Base-by-base conservation (phyloP, 1,140 invertebrate species). In the Drosophila biarmipes region DNA sequence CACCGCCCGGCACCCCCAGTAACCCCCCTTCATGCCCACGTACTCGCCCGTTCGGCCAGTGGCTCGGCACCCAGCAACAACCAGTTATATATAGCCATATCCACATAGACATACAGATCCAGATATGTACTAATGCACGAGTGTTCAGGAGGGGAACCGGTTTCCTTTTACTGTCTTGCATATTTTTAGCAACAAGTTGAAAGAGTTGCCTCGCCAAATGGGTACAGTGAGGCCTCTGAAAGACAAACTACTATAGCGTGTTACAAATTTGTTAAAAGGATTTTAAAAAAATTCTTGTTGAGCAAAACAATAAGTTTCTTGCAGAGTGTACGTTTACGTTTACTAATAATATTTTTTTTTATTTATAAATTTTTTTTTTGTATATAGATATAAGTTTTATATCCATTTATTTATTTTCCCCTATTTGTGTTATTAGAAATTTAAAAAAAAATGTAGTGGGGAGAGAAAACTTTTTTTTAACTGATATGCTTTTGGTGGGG, bases 31-130 rank as follows among this genome's bases (percentile, higher is more conserved):
- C 24, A 11, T 15, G n/a, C n/a, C n/a, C n/a, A n/a, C n/a, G n/a
- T n/a, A 21, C 29, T 52, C 27, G 52, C 37, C 40, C 53, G 24
- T 53, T 46, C 53, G 61, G 61, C 37, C 71, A 55, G 58, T 58
- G 79, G 76, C 77, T 74, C 73, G 82, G 74, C 82, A 87, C 82
- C 75, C 82, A 86, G 82, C 82, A 86, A 81, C 78, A 79, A 84
- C 81, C 80, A 66, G 78, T 76, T 66, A 69, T 48, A 34, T 51
- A 45, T 21, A 52, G 2, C 55, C 17, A 53, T 12, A 48, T 21
- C 31, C 24, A 42, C 11, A 45, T 46, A 48, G 4, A 37, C 31
- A 52, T 35, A 29, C 40, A 21, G 10, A 34, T 34, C 17, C 21
- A n/a, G 11, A 61, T 49, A 27, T 27, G 19, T 61, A 24, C 14